These are phyloP conservation scores for Apis laboriosa DNA, from an alignment of 1,140 invertebrate species.

Conservation along the genomic window DNA sequence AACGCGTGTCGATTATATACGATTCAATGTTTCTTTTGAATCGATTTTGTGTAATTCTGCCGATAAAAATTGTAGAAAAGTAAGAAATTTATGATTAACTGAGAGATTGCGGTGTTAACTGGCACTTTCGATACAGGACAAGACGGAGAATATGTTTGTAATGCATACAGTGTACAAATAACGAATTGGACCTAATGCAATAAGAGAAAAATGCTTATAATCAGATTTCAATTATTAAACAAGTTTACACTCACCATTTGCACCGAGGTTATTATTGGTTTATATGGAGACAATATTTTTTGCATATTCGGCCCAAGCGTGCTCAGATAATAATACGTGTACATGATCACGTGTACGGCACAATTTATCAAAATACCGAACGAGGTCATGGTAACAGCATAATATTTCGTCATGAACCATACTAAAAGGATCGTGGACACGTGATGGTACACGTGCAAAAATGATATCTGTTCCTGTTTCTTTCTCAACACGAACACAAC, in stretches of 20 bases:
- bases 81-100: conserved; percentile 42
- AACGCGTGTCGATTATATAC: background rate
- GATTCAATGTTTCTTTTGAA: background rate
- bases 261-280: conserved; percentile 62
- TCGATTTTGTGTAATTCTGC: conserved; percentile 13
- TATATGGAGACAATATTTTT: conserved; percentile 52
- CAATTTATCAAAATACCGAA: conserved; percentile 65
- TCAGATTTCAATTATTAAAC: background rate
- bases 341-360: conserved; percentile 74
- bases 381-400: conserved; percentile 59
- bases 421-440: conserved; percentile 82
- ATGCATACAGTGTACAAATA: background rate
- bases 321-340: conserved; percentile 72
- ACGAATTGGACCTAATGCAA: conserved; percentile 45
- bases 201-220: background rate
- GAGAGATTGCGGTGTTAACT: background rate
- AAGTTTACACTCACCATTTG: conserved; percentile 66
- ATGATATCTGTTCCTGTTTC: conserved; percentile 85
- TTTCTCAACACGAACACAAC: conserved; percentile 86
- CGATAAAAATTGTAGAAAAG: conserved; percentile 53
- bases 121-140: conserved; percentile 5
- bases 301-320: conserved; percentile 66
- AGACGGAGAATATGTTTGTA: background rate
- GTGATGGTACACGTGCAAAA: conserved; percentile 87
- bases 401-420: conserved; percentile 23